Evolutionary conservation across 2,113 vertebrate genomes (phyloP).

Genomic region (Neolamprologus variostigma): DNA sequence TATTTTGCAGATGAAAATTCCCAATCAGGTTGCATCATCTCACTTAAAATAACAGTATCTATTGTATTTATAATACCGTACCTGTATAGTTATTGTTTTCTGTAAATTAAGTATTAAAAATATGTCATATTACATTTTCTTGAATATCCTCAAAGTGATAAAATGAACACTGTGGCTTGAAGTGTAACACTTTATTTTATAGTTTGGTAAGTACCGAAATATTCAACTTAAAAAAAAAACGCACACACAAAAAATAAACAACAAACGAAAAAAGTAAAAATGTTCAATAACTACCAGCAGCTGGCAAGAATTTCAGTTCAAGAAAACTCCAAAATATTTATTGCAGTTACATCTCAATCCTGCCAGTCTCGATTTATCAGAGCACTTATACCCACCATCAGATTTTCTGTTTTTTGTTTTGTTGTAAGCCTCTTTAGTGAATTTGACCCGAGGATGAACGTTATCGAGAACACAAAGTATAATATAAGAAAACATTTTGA

Average conservation of each 20-base stretch:
- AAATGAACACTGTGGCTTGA: neutral
- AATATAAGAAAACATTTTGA: neutral
- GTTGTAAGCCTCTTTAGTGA: neutral
- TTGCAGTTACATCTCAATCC: neutral
- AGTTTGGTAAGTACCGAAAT: rapidly evolving
- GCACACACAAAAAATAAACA: neutral
- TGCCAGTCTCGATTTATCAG: neutral
- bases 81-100: neutral
- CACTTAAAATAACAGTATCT: neutral
- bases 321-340: neutral
- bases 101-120: neutral
- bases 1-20: neutral
- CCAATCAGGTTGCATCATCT: neutral
- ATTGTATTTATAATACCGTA: neutral
- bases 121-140: no score
- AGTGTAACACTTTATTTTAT: neutral
- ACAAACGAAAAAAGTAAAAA: neutral
- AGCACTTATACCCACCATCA: rapidly evolving
- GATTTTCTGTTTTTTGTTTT: neutral
- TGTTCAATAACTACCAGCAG: neutral
- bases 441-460: neutral
- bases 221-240: rapidly evolving
- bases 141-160: neutral
- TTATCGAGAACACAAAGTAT: neutral
- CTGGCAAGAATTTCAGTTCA: neutral